A percentile compares a stretch with the other conserved stretches of the same genome.
These are phyloP conservation scores for Laterallus jamaicensis DNA, from an alignment of 2,113 vertebrate species.

Conservation along the genomic window DNA sequence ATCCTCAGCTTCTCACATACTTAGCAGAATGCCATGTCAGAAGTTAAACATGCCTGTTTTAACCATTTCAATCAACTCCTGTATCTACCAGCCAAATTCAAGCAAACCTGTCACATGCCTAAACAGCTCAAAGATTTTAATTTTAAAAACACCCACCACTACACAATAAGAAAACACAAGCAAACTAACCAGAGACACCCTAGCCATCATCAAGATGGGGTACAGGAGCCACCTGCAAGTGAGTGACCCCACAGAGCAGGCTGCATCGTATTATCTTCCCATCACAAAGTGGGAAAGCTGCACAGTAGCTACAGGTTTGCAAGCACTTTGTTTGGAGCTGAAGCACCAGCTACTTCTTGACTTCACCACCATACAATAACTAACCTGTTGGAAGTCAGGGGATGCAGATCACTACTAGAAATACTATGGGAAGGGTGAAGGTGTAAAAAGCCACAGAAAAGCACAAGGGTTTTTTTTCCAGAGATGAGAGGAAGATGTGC, in stretches of 20 bases:
- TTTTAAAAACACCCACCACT: background rate
- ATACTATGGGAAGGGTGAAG: background rate
- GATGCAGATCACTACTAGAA: background rate
- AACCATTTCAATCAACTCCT: background rate
- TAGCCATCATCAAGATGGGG: background rate
- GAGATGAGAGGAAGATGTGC: background rate
- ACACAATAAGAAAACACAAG: background rate
- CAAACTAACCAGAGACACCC: background rate
- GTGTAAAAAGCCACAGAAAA: background rate
- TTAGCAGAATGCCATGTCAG: background rate
- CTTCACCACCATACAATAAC: background rate
- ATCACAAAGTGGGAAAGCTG: background rate
- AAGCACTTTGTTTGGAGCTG: background rate
- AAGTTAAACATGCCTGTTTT: background rate
- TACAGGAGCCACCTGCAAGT: background rate
- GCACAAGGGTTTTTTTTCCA: background rate
- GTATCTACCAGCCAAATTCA: background rate
- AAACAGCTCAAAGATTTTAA: background rate
- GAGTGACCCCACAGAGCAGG: background rate
- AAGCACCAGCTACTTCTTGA: background rate
- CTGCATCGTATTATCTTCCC: rapidly evolving
- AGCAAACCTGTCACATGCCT: background rate
- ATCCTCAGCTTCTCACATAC: background rate
- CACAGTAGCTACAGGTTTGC: too few relatives aligned
- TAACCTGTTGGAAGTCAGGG: background rate